Conservation (phyloP, 2,113 vertebrate genomes). For the Larimichthys polyactis region DNA sequence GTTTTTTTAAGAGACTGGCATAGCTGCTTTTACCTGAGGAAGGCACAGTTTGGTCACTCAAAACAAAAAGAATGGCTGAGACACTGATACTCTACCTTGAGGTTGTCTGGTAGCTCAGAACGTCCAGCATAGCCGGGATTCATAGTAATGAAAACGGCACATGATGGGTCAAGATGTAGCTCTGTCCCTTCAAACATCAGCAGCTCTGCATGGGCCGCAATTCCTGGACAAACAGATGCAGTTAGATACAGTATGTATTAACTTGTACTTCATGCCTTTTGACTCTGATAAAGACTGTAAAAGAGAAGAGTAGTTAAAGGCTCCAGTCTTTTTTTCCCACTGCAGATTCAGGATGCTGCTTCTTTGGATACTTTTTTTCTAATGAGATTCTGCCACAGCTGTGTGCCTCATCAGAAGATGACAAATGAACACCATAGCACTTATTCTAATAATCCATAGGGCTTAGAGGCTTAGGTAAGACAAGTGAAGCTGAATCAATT, state of each 20-base stretch:
- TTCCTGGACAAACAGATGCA: constrained; percentile 81
- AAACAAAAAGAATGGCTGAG: not conserved
- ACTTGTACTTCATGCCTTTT: not conserved
- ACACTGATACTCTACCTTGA: constrained; percentile 84
- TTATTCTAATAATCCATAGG: not conserved
- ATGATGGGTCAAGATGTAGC: constrained; percentile 90
- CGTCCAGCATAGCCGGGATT: constrained; percentile 94
- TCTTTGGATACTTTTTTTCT: not conserved
- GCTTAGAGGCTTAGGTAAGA: too few species aligned
- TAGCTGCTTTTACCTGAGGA: not conserved
- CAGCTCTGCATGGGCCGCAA: constrained; percentile 84
- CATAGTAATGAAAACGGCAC: constrained; percentile 95
- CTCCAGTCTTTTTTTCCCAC: not conserved
- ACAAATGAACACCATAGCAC: not conserved
- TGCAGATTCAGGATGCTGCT: not conserved
- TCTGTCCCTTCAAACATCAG: constrained; percentile 93
- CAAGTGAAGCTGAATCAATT: not conserved
- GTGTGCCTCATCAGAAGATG: not conserved
- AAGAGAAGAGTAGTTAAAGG: not conserved
- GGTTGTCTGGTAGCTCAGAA: constrained; percentile 93
- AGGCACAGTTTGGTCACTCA: too few species aligned
- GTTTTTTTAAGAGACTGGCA: not conserved
- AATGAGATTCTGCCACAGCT: not conserved
- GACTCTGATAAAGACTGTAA: not conserved
- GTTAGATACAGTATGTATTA: not conserved